A percentile compares a stretch with the other conserved stretches of the same genome.
Evolutionary conservation across 2,113 vertebrate species (phyloP).

Genomic region (Epinephelus moara): DNA sequence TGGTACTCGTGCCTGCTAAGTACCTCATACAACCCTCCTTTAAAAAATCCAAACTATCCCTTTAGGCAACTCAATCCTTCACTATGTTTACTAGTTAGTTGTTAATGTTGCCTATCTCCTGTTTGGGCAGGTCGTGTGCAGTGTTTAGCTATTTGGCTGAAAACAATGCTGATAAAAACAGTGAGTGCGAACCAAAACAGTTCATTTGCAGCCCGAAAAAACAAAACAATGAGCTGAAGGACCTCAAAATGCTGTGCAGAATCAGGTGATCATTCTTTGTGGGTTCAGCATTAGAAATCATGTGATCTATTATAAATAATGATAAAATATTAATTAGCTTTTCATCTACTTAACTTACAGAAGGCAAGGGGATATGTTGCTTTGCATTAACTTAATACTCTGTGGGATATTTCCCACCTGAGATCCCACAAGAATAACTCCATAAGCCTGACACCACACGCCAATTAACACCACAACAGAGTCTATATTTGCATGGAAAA

Average conservation of each 20-base stretch:
- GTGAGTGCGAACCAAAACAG: background rate
- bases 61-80: too few relatives aligned
- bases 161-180: too few relatives aligned
- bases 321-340: background rate
- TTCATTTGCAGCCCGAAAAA: background rate
- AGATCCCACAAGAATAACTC: constrained; percentile 6
- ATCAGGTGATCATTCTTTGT: background rate
- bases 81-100: too few relatives aligned
- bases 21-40: too few relatives aligned
- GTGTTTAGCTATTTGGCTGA: too few relatives aligned
- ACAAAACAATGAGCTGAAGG: background rate
- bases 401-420: background rate
- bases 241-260: background rate
- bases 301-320: background rate
- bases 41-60: too few relatives aligned
- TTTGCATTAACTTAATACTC: background rate
- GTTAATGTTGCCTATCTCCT: too few relatives aligned
- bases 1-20: too few relatives aligned
- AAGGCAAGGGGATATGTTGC: background rate
- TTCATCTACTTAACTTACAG: background rate
- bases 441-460: background rate
- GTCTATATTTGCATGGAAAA: background rate
- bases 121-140: too few relatives aligned
- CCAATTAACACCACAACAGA: background rate
- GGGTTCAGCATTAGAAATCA: too few relatives aligned